A percentile compares a stretch with the other conserved stretches of the same genome.
phyloP scores from a whole-genome alignment of 2,888 invertebrate species.

The Pasiphila rectangulata region DNA sequence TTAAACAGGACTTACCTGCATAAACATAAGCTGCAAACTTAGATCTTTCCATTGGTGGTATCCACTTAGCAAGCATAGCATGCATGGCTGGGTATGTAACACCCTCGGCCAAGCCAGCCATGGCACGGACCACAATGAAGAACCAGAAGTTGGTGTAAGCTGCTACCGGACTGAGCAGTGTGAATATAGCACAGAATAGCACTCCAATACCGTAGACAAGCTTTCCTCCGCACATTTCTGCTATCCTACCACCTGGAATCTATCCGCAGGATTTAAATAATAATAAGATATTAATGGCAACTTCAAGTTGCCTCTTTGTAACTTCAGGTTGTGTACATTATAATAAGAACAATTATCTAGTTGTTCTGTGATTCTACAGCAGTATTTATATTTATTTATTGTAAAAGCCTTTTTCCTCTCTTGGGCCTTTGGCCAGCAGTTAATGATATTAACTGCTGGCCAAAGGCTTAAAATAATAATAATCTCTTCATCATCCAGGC shows the following conservation, averaged over 20 bases:
- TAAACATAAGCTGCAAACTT: conserved; percentile 94
- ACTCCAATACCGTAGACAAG: conserved; percentile 91
- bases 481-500: no score
- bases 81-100: conserved; percentile 97
- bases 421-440: no score
- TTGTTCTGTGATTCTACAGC: no score
- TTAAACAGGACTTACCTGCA: conserved; percentile 85
- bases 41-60: conserved; percentile 94
- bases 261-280: conserved; percentile 33
- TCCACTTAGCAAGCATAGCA: conserved; percentile 95
- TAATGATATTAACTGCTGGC: no score
- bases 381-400: no score
- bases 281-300: background rate
- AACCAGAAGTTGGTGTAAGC: conserved; percentile 84
- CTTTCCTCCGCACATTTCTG: conserved; percentile 94
- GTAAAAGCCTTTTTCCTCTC: no score
- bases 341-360: no score
- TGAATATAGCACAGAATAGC: conserved; percentile 89
- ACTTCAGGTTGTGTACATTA: no score
- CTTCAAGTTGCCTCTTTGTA: background rate
- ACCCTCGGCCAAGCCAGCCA: conserved; percentile 93
- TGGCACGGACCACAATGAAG: conserved; percentile 87
- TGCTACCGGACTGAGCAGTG: conserved; percentile 90
- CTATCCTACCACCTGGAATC: conserved; percentile 89
- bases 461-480: no score